Conservation (phyloP, 2,888 invertebrate species). For the Clusia tigrina region DNA sequence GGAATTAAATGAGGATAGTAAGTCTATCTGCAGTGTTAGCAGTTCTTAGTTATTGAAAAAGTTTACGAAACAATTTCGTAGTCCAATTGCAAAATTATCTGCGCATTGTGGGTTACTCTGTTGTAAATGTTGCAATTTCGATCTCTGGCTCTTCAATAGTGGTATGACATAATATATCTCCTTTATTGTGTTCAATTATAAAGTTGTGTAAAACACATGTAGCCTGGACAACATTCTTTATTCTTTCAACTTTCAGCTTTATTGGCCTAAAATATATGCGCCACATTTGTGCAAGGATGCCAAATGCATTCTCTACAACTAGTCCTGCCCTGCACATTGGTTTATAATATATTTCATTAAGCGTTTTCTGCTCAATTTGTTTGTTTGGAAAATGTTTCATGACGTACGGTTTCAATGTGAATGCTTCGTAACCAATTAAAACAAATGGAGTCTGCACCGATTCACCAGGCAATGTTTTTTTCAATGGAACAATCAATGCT, state of each 20-base stretch:
- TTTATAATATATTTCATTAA: neutral
- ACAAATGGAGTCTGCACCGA: neutral
- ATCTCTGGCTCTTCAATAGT: too few relatives aligned
- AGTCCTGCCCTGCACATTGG: neutral
- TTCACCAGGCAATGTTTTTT: neutral
- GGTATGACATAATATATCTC: too few relatives aligned
- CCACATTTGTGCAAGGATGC: neutral
- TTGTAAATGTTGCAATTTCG: too few relatives aligned
- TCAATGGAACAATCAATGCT: neutral
- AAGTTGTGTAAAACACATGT: neutral
- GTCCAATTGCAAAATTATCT: too few relatives aligned
- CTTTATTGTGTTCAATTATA: neutral
- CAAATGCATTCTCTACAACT: neutral
- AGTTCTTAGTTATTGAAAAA: too few relatives aligned
- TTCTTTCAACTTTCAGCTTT: neutral
- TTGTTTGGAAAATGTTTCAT: neutral
- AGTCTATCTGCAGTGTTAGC: too few relatives aligned
- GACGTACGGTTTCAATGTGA: neutral
- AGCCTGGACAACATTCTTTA: neutral
- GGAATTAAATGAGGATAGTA: too few relatives aligned
- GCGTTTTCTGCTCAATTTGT: neutral
- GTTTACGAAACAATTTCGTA: too few relatives aligned
- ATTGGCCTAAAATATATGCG: neutral
- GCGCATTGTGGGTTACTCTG: too few relatives aligned
- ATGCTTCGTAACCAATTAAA: constrained; percentile 3